Evolutionary conservation across 2,888 invertebrate species (phyloP), one percentile per base, ranked within the genome.

Genomic region (Netelia inedita): DNA sequence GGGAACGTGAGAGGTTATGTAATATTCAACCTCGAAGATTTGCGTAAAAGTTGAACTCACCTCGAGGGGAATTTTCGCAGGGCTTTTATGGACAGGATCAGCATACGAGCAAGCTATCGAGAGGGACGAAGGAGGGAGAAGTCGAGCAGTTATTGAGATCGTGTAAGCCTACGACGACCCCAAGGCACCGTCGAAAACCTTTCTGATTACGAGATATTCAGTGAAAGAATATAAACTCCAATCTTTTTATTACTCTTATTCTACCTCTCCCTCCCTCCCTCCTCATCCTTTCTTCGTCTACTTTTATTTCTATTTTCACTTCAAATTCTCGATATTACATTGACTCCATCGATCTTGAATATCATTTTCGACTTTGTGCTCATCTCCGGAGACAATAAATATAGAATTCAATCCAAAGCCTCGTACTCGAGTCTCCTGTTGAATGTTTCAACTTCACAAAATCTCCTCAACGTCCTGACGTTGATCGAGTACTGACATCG

Each of bases 301-400:
- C n/a, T 28, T 28, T 28, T 50, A 2, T 57, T 69, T 23, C 14
- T 21, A 3, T 71, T 73, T 10, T 75, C 28, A 41, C 68, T 71
- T 59, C 21, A 59, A 50, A 43, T 43, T n/a, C 50, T 10, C 59
- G 46, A n/a, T 61, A 35, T 63, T 59, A 28, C 28, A 28, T 28
- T 11, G 55, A 57, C 73, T 63, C 65, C 46, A 83, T 78, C 59
- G 80, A 83, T 76, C 66, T 46, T 81, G 55, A 61, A 66, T 74
- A 78, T 83, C 50, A 59, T 75, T 63, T 41, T 55, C 55, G 79
- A 78, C 57, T 53, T 68, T 14, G 19, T 35, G 57, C 69, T 80
- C 73, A 59, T 61, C 61, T 35, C 55, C 75, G 72, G 65, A 57
- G 71, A 79, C 66, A 74, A 75, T 83, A 79, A 83, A 83, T 79